Conservation (phyloP, 2,888 invertebrate genomes). For the Luffia ferchaultella region DNA sequence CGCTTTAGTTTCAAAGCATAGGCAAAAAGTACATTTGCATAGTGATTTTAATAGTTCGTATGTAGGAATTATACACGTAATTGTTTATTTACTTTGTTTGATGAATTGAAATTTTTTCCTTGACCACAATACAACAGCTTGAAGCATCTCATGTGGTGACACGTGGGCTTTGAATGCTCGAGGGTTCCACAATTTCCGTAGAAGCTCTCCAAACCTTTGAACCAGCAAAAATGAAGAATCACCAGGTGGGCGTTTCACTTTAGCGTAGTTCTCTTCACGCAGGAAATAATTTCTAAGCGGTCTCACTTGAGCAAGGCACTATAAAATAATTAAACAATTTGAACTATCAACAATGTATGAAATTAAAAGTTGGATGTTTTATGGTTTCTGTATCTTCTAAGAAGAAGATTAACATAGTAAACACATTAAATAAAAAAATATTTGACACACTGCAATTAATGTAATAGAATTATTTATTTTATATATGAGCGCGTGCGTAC, state of each 20-base stretch:
- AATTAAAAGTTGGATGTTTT: too few species aligned
- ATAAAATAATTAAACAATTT: constrained; percentile 23
- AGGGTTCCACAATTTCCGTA: constrained; percentile 99
- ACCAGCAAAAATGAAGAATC: constrained; percentile 93
- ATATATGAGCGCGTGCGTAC: too few species aligned
- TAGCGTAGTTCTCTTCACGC: constrained; percentile 89
- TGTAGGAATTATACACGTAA: too few species aligned
- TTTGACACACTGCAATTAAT: not conserved
- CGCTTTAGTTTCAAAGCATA: too few species aligned
- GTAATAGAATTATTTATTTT: too few species aligned
- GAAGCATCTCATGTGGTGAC: constrained; percentile 99
- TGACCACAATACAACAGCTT: constrained; percentile 97
- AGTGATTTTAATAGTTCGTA: too few species aligned
- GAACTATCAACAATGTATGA: too few species aligned
- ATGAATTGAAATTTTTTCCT: constrained; percentile 98
- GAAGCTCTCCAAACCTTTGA: constrained; percentile 91
- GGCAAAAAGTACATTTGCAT: too few species aligned
- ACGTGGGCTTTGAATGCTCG: constrained; percentile 99
- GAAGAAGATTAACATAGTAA: too few species aligned
- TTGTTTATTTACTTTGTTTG: constrained; percentile 84
- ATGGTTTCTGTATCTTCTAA: too few species aligned
- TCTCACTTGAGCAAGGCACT: constrained; percentile 95
- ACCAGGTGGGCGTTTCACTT: constrained; percentile 91
- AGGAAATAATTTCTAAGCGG: constrained; percentile 96
- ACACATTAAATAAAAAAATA: not conserved